Percentiles rank a stretch among this genome's conserved stretches.
phyloP scores from a whole-genome alignment of 2,888 invertebrate genomes.

The Eupelmus urozonus region DNA sequence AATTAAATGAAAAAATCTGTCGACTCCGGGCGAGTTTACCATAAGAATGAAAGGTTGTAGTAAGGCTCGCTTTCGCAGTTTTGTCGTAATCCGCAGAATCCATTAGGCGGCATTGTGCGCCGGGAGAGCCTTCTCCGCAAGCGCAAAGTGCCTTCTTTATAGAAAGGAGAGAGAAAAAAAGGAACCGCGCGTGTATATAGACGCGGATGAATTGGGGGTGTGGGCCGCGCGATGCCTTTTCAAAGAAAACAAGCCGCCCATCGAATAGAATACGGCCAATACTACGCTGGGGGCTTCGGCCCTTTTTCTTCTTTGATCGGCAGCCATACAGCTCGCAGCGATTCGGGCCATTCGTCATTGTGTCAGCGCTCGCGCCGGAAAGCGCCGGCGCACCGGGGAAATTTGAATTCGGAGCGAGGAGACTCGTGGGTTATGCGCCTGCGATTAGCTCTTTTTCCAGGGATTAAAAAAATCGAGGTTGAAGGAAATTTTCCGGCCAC shows the following conservation, averaged over 20 bases:
- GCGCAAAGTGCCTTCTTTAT: background rate
- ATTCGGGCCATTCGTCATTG: slow-evolving; percentile 18
- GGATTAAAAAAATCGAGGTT: background rate
- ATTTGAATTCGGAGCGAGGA: background rate
- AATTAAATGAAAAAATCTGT: slow-evolving; percentile 28
- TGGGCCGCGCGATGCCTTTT: no score
- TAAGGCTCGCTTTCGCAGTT: background rate
- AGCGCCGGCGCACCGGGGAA: background rate
- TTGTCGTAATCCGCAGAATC: slow-evolving; percentile 19
- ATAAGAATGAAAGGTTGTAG: background rate
- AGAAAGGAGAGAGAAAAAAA: background rate
- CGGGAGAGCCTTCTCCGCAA: background rate
- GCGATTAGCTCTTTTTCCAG: background rate
- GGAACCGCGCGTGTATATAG: background rate
- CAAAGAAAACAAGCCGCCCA: no score
- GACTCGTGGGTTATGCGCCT: no score
- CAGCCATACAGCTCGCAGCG: background rate
- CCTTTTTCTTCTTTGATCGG: background rate
- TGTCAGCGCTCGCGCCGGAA: background rate
- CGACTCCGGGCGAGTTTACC: background rate
- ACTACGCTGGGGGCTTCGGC: no score
- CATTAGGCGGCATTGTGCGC: slow-evolving; percentile 3
- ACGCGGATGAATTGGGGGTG: background rate
- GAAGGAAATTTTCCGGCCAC: slow-evolving; percentile 11
- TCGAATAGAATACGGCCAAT: no score